A percentile compares a stretch with the other conserved stretches of the same genome.
Evolutionary conservation across 2,797 vertebrate species (phyloP).

Genomic region (Myotis findleyi): DNA sequence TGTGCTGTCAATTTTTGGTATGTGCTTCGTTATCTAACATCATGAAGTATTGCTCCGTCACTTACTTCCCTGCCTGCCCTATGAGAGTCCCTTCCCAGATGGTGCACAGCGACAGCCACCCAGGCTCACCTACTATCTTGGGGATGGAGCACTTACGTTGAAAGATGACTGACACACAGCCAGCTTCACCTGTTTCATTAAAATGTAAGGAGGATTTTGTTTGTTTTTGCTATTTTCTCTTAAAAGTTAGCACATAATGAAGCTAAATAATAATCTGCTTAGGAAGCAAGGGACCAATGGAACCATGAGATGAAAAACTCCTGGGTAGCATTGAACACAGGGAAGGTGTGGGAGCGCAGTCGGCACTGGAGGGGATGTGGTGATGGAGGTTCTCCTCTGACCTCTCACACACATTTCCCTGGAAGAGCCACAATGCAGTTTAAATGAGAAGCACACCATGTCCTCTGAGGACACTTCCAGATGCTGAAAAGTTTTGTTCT

Average conservation of each 20-base stretch:
- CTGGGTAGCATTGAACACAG: not conserved
- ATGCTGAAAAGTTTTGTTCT: not conserved
- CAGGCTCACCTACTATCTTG: not conserved
- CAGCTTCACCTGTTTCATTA: not conserved
- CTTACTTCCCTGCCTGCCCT: not conserved
- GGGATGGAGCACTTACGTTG: not conserved
- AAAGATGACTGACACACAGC: not conserved
- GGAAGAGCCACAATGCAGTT: not conserved
- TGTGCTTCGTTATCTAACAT: not conserved
- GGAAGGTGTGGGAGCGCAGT: rapidly evolving
- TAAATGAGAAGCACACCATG: not conserved
- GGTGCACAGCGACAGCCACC: rapidly evolving
- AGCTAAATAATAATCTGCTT: not conserved
- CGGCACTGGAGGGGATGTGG: rapidly evolving
- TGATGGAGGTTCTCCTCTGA: not conserved
- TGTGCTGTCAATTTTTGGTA: not conserved
- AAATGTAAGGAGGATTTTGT: not conserved
- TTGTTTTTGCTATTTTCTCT: not conserved
- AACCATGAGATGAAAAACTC: not conserved
- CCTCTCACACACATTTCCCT: not conserved
- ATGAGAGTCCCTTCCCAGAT: not conserved
- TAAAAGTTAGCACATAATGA: not conserved
- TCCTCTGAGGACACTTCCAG: not conserved
- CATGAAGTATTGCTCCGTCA: not conserved
- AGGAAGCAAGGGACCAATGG: not conserved